Base-by-base conservation (phyloP, 2,113 vertebrate species). In the Clarias magur region DNA sequence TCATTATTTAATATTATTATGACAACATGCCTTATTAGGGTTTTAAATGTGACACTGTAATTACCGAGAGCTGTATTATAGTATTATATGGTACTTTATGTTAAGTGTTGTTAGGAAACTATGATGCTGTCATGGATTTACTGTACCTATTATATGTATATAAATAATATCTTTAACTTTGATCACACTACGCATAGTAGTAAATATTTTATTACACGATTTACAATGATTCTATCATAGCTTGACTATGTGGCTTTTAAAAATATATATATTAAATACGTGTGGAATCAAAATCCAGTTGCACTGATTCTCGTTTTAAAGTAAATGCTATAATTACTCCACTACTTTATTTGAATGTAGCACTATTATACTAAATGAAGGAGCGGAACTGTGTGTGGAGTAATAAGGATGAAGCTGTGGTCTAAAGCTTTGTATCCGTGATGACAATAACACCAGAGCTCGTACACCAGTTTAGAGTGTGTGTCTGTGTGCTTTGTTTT, bases 401-500 rank as follows among this genome's bases (percentile, higher is more conserved):
- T 6, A 8, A n/a, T 15, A 54, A 15, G 11, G 42, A 25, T 76
- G 8, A 76, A 25, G 19, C 10, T 75, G 21, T 53, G 10, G 38
- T 1, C 10, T 27, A 8, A 17, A 34, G 16, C 16, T 10, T 72
- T 75, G 38, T 38, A 72, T 38, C 2, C 15, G 19, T 38, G 7
- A 72, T 75, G 10, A 13, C 12, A n/a, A 25, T 15, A 53, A 76
- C 38, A 21, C 38, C 21, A 4, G 34, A 53, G 38, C 13, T 23
- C 23, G 10, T 78, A 78, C 2, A 78, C 9, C 54, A 79, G 25
- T 56, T 21, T 27, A 16, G 12, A 56, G 75, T 27, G 53, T n/a
- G 25, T 16, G 75, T 25, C 27, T 79, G 75, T 56, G 53, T 16
- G 75, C 48, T 79, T 79, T 79, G 53, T 79, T 56, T 79, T 79